phyloP scores from a whole-genome alignment of 37 sponge, comb jelly and placozoan genomes.

The Eunapius fragilis region DNA sequence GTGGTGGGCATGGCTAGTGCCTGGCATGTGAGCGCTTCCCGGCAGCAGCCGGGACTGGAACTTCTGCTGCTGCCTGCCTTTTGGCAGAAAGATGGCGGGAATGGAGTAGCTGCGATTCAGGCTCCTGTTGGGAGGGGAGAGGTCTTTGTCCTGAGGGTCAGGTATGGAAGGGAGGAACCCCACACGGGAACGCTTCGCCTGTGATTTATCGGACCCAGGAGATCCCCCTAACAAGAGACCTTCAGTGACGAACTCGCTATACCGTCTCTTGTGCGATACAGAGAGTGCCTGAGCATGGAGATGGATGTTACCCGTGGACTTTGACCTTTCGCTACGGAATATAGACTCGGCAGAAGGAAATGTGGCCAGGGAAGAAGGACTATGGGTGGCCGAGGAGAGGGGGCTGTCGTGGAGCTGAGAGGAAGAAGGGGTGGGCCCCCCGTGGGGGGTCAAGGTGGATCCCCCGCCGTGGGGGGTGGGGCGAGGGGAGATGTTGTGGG shows the following conservation, averaged over 20 bases:
- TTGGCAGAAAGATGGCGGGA: conserved; percentile 39
- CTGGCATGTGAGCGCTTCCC: neutral
- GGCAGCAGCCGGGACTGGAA: neutral
- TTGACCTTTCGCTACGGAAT: conserved; percentile 21
- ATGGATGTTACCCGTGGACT: conserved; percentile 49
- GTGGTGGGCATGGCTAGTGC: conserved; percentile 2
- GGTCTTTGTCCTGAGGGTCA: conserved; percentile 35
- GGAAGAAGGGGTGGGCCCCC: neutral
- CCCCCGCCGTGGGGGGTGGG: too few species aligned
- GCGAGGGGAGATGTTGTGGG: neutral
- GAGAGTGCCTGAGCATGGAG: too few species aligned
- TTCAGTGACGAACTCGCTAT: too few species aligned
- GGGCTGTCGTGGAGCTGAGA: neutral
- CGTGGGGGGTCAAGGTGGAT: neutral
- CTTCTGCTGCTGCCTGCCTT: neutral
- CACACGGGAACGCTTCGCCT: conserved; percentile 1
- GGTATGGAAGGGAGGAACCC: neutral
- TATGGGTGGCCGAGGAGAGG: too few species aligned
- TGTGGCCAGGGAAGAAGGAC: neutral
- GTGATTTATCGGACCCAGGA: too few species aligned
- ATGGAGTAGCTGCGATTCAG: conserved; percentile 49
- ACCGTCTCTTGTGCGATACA: too few species aligned
- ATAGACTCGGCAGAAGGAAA: neutral
- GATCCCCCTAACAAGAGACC: too few species aligned
- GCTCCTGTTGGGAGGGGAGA: neutral